Base-by-base conservation (phyloP, 1,140 invertebrate genomes). In the Procambarus clarkii region DNA sequence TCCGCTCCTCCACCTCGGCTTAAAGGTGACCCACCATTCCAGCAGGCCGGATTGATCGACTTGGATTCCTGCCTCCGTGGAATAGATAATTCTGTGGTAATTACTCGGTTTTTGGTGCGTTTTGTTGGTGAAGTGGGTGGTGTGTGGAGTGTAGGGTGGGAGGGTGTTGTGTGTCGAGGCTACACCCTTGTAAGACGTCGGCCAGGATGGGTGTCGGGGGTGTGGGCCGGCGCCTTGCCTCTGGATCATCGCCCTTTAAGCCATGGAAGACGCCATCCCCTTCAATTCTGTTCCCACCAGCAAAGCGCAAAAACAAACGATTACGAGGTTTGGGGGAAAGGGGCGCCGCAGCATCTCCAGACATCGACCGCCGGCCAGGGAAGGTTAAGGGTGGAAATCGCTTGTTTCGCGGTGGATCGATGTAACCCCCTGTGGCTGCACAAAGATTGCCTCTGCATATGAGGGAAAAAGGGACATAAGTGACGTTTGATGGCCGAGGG, bases 251-350 rank as follows among this genome's bases (percentile, higher is more conserved):
- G 21, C 85, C 24, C 91, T 92, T 92, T 92, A 92, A 92, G 91
- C 74, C 46, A 48, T 84, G 91, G 71, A 84, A 83, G 81, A 79
- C 81, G 45, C 86, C 74, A 92, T 92, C 91, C 91, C 86, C 91
- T 92, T 92, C 79, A 92, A 92, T 60, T 91, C 58, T 92, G 91
- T 92, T 92, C 86, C 85, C 84, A 83, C 85, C 86, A 81, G 79
- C 74, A 84, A 82, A 92, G 85, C 86, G 91, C 85, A 87, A 92
- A 92, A 92, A 92, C 85, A 88, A 92, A 92, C 86, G 91, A 84
- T 88, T 92, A 88, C 86, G 85, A 88, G 79, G 86, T 71, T 88
- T 88, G 69, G 87, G 78, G 78, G 76, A 78, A 80, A 78, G 83
- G 83, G 84, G 74, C 87, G 50, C 82, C 88, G 60, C 58, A 54